Base-by-base conservation (phyloP, 1,140 invertebrate species). In the Drosophila miranda region DNA sequence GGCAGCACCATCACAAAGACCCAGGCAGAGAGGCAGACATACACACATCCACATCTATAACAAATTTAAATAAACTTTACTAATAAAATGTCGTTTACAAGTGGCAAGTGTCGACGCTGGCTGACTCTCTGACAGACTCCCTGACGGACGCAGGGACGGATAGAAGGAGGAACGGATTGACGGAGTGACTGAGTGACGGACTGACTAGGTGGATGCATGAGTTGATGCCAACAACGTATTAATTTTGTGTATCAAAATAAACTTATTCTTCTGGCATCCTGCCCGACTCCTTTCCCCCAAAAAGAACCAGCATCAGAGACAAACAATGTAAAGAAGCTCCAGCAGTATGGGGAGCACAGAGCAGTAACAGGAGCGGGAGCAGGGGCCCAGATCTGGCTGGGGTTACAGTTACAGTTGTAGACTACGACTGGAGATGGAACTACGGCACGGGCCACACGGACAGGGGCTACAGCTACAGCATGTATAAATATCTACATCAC, bases 31-130 rank as follows among this genome's bases (percentile, higher is more conserved):
- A 9, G 28, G 74, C 62, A 57, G 44, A 67, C 11, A 9, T 66
- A 48, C 23, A 34, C 58, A 14, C 59, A 54, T 53, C 42, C 46
- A 54, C 48, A 72, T 57, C 71, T 69, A 69, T 70, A 76, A 77
- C 81, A 80, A 86, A 86, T 86, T 87, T 86, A 86, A 86, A 86
- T 87, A 86, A 86, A 86, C 82, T 86, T 87, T 82, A 86, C 78
- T 86, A 86, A 86, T 86, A 87, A 86, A 86, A 86, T 87, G 82
- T 87, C 82, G 82, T 86, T 86, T 80, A 87, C 81, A 86, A 86
- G 81, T 86, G 81, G 82, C 81, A 87, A 86, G 82, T 86, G 81
- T 81, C 69, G 81, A 81, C 78, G 73, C 57, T 62, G 50, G 44
- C 64, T 48, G 57, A 56, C 53, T 46, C 38, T 41, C 43, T 30